phyloP scores from a whole-genome alignment of 2,113 vertebrate species.

The Pongo pygmaeus region DNA sequence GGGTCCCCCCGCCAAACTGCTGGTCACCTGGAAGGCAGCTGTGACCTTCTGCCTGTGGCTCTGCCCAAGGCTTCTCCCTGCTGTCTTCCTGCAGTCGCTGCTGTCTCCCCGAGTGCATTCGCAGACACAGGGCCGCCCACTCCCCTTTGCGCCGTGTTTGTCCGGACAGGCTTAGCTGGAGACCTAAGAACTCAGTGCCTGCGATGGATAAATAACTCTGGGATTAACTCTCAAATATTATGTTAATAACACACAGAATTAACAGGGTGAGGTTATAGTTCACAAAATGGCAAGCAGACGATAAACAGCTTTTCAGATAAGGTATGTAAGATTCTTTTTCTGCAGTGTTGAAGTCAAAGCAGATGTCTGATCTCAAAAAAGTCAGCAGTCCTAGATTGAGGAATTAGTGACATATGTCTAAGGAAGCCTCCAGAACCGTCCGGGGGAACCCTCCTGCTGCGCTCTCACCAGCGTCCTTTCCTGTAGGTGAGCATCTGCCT shows the following conservation, averaged over 20 bases:
- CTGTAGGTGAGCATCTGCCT: slow-evolving; percentile 96
- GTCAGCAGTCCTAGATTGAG: background rate
- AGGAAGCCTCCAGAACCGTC: background rate
- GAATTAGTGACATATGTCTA: background rate
- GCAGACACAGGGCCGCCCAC: too few species aligned
- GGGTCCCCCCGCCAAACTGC: rapidly evolving
- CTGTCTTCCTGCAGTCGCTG: too few species aligned
- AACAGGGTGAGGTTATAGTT: background rate
- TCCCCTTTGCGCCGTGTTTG: too few species aligned
- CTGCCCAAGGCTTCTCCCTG: background rate
- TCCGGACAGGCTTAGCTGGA: background rate
- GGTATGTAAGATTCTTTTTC: background rate
- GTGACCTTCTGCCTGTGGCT: rapidly evolving
- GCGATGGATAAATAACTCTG: too few species aligned
- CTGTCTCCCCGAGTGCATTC: too few species aligned
- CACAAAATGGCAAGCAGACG: background rate
- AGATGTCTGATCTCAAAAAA: background rate
- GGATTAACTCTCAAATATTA: background rate
- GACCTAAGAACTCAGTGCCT: background rate
- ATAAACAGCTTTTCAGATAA: background rate
- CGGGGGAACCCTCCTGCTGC: background rate
- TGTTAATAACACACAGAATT: background rate
- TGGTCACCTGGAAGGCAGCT: rapidly evolving
- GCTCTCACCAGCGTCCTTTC: background rate
- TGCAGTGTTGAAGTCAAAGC: background rate